Conservation (phyloP, 92 coral and sea anemone species). For the Umimayanthus chanpuru region DNA sequence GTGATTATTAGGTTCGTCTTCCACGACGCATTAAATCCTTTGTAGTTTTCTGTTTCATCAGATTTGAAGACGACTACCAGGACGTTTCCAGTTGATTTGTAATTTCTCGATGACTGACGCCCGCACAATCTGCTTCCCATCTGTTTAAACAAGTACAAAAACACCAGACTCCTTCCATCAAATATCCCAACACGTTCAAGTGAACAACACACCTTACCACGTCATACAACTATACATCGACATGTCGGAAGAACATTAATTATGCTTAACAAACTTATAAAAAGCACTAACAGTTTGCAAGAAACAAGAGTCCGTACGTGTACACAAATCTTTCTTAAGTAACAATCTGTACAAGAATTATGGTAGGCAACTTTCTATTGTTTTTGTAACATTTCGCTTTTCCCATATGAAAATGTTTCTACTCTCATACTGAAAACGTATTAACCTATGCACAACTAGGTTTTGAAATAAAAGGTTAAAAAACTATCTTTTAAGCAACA, state of each 20-base stretch:
- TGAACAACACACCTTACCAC: too few species aligned
- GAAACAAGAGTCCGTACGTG: not conserved
- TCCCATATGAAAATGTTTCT: too few species aligned
- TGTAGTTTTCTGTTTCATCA: conserved; percentile 51
- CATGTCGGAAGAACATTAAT: not conserved
- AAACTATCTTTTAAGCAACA: too few species aligned
- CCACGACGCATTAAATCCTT: conserved; percentile 73
- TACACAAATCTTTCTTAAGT: too few species aligned
- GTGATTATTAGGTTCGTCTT: not conserved
- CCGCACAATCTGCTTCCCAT: conserved; percentile 64
- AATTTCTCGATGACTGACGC: not conserved
- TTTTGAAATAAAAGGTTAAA: too few species aligned
- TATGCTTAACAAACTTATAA: not conserved
- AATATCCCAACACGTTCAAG: too few species aligned
- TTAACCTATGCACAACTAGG: too few species aligned
- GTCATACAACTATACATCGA: not conserved
- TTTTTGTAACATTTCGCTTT: too few species aligned
- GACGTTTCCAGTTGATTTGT: conserved; percentile 59
- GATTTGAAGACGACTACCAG: conserved; percentile 64
- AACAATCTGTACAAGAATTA: too few species aligned
- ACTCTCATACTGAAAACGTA: too few species aligned
- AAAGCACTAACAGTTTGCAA: not conserved
- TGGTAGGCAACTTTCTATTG: too few species aligned
- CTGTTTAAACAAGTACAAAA: not conserved
- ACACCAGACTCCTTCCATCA: not conserved